Evolutionary conservation across 2,888 invertebrate genomes (phyloP).

Genomic region (Archaeoteleia sp.): DNA sequence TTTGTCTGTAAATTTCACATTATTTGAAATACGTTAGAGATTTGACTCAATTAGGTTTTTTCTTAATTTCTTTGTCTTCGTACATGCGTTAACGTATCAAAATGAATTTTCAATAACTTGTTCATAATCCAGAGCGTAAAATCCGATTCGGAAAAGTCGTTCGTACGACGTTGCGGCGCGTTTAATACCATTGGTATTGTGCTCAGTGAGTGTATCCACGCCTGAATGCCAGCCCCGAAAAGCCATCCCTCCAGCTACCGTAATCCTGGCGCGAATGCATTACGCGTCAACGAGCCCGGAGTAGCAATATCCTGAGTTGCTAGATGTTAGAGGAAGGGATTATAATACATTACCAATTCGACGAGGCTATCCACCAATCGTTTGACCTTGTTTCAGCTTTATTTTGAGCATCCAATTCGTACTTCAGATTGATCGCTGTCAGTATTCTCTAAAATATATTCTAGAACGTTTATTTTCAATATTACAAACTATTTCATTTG

Average conservation of each 20-base stretch:
- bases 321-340: conserved; percentile 66
- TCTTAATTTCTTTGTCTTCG: too few relatives aligned
- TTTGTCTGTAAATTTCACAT: too few relatives aligned
- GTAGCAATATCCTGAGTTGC: conserved; percentile 74
- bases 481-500: too few relatives aligned
- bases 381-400: conserved; percentile 67
- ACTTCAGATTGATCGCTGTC: too few relatives aligned
- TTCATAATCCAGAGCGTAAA: conserved; percentile 54
- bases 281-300: conserved; percentile 74
- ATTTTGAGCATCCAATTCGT: conserved; percentile 53
- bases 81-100: conserved; percentile 1
- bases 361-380: conserved; percentile 59
- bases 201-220: conserved; percentile 24
- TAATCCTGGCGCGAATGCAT: conserved; percentile 73
- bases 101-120: conserved; percentile 47
- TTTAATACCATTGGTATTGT: conserved; percentile 58
- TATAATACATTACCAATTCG: conserved; percentile 75
- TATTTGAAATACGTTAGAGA: too few relatives aligned
- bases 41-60: too few relatives aligned
- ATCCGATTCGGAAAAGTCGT: conserved; percentile 49
- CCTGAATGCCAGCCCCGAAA: conserved; percentile 29
- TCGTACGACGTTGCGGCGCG: conserved; percentile 54
- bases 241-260: conserved; percentile 57
- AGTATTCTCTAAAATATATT: too few relatives aligned
- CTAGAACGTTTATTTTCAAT: too few relatives aligned